These are phyloP conservation scores for Gouania willdenowi DNA, from an alignment of 2,797 vertebrate species.

Conservation along the genomic window DNA sequence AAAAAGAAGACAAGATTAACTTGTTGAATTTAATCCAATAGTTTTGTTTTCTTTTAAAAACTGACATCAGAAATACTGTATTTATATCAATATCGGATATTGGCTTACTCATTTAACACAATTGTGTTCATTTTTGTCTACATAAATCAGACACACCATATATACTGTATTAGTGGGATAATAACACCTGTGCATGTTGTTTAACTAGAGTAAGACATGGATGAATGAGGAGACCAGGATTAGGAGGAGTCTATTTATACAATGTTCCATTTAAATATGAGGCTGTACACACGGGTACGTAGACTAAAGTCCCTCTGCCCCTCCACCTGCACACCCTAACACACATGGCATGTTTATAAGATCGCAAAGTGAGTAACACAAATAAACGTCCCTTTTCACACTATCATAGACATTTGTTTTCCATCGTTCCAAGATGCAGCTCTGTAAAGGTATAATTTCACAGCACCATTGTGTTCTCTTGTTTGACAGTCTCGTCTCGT, in stretches of 20 bases:
- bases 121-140: too few species aligned
- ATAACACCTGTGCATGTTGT: constrained; percentile 17
- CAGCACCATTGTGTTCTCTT: constrained; percentile 19
- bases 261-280: constrained; percentile 41
- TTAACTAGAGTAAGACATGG: not conserved
- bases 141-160: constrained; percentile 1
- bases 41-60: too few species aligned
- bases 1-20: too few species aligned
- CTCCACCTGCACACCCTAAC: constrained; percentile 7
- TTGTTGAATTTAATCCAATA: too few species aligned
- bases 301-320: constrained; percentile 10
- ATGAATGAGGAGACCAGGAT: constrained; percentile 3
- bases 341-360: constrained; percentile 19
- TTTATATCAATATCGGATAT: too few species aligned
- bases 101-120: too few species aligned
- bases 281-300: constrained; percentile 41
- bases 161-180: not conserved
- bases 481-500: constrained; percentile 56
- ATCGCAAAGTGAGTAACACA: not conserved
- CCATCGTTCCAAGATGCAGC: not conserved
- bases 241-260: constrained; percentile 25
- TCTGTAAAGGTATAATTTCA: constrained; percentile 16
- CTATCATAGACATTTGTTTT: not conserved
- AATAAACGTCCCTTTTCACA: not conserved
- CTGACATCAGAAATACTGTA: too few species aligned